Conservation (phyloP, 2,888 invertebrate genomes). For the Leptopilina drosophilae region DNA sequence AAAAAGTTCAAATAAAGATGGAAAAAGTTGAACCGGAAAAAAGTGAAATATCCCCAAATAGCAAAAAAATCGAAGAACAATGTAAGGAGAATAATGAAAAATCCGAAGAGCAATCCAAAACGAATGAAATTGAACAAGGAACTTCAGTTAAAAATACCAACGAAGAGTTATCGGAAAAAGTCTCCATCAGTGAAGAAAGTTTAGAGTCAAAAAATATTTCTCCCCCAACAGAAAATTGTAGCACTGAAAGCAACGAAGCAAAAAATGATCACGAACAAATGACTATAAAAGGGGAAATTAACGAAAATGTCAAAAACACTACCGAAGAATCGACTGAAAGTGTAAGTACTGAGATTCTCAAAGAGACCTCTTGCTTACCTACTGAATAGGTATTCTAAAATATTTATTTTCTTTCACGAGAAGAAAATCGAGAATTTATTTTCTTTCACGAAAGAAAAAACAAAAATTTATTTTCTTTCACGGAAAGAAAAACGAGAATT, state of each 20-base stretch:
- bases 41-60: not conserved
- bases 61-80: not conserved
- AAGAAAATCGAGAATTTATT: no score
- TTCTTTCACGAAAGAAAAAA: no score
- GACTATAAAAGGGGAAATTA: not conserved
- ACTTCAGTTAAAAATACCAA: not conserved
- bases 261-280: not conserved
- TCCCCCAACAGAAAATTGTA: not conserved
- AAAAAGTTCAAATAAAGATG: no score
- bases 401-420: not conserved
- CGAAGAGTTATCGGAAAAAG: not conserved
- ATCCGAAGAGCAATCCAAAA: not conserved
- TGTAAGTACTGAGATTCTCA: not conserved
- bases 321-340: constrained; percentile 25
- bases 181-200: not conserved
- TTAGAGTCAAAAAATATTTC: not conserved
- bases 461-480: no score
- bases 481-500: no score
- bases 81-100: not conserved
- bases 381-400: not conserved
- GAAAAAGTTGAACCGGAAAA: no score
- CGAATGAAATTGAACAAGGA: not conserved
- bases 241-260: not conserved
- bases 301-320: constrained; percentile 30
- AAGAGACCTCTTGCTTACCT: constrained; percentile 19